Evolutionary conservation across 1,140 invertebrate species (phyloP).

Genomic region (Metopolophium dirhodum): DNA sequence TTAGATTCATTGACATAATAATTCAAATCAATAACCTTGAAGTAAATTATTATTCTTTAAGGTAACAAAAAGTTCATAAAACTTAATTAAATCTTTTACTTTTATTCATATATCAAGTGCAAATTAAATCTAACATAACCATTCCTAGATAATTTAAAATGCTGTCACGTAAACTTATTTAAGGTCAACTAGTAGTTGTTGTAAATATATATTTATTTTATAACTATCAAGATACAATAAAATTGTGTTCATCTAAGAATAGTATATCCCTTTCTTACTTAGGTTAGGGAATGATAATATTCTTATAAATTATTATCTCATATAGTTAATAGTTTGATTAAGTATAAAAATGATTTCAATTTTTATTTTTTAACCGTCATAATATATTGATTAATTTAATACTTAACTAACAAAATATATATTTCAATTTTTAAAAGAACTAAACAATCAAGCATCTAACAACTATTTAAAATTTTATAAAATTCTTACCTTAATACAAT

Average conservation of each 20-base stretch:
- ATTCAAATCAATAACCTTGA: not conserved
- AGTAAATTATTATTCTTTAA: not conserved
- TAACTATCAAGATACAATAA: not conserved
- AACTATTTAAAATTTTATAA: not conserved
- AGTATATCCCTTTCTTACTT: not conserved
- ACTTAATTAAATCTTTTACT: not conserved
- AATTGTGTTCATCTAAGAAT: not conserved
- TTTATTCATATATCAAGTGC: not conserved
- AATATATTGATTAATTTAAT: not conserved
- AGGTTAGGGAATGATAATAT: not conserved
- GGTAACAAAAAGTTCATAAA: not conserved
- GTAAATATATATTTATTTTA: not conserved
- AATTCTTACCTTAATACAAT: conserved; percentile 63
- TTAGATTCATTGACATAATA: not conserved
- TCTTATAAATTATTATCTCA: not conserved
- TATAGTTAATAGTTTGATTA: not conserved
- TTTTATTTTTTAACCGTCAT: not conserved
- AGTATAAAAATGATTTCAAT: too few species aligned
- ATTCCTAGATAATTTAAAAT: not conserved
- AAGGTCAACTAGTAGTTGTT: not conserved
- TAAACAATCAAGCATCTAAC: not conserved
- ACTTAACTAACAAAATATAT: not conserved
- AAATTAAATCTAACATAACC: not conserved
- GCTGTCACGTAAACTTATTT: not conserved
- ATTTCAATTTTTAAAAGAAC: not conserved